A percentile compares a stretch with the other conserved stretches of the same genome.
Evolutionary conservation across 2,797 vertebrate genomes (phyloP).

Genomic region (Onychomys torridus): DNA sequence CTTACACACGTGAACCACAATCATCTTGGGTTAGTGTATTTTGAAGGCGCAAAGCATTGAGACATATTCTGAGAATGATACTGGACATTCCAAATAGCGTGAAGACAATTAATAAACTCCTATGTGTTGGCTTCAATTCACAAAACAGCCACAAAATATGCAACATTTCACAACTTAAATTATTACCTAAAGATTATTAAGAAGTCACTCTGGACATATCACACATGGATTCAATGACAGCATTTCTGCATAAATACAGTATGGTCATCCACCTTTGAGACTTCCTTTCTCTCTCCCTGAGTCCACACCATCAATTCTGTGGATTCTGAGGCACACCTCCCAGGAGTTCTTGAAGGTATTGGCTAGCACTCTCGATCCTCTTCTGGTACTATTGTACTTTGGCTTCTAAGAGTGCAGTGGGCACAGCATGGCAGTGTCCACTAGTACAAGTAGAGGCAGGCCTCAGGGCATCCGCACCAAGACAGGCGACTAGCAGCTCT

Average conservation of each 20-base stretch:
- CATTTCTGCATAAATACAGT: constrained; percentile 72
- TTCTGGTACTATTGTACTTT: constrained; percentile 85
- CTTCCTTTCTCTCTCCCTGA: constrained; percentile 83
- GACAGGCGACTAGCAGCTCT: constrained; percentile 92
- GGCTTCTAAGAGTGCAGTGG: constrained; percentile 88
- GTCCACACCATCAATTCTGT: constrained; percentile 69
- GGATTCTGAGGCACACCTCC: constrained; percentile 55
- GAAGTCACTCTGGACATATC: constrained; percentile 78
- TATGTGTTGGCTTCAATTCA: constrained; percentile 76
- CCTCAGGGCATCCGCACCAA: constrained; percentile 89
- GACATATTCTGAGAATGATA: constrained; percentile 63
- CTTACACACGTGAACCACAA: constrained; percentile 58
- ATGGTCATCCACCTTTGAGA: constrained; percentile 50
- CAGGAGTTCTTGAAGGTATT: constrained; percentile 8
- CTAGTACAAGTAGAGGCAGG: constrained; percentile 84
- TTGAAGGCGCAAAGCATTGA: constrained; percentile 73
- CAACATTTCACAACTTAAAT: constrained; percentile 78
- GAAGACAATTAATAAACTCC: constrained; percentile 69
- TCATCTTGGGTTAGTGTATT: constrained; percentile 38
- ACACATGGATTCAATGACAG: constrained; percentile 76
- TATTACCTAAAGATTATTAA: constrained; percentile 64
- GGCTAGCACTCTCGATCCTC: not conserved
- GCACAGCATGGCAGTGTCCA: constrained; percentile 80
- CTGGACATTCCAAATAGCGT: constrained; percentile 68
- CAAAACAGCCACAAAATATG: constrained; percentile 76